phyloP scores from a whole-genome alignment of 2,113 vertebrate genomes.

The Phodopus roborovskii region DNA sequence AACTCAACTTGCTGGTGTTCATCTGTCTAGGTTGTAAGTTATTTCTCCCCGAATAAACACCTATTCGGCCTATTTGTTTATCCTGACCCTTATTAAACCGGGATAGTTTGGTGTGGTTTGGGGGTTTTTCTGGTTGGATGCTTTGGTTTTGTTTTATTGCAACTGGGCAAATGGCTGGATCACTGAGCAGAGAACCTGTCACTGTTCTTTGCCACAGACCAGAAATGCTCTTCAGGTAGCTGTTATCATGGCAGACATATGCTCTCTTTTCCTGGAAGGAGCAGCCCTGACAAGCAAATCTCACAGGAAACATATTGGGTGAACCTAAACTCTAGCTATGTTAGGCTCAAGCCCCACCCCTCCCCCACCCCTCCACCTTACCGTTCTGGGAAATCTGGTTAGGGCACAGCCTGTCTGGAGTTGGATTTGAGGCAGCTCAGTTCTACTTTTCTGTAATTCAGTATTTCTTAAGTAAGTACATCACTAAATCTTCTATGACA shows the following conservation, averaged over 20 bases:
- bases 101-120: no score
- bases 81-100: no score
- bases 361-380: neutral
- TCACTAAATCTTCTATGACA: neutral
- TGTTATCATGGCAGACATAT: neutral
- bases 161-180: neutral
- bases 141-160: neutral
- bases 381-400: neutral
- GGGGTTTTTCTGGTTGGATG: no score
- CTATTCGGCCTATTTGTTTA: no score
- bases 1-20: no score
- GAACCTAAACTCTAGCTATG: neutral
- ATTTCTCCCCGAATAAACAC: no score
- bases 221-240: neutral
- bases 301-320: neutral
- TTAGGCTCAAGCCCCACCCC: neutral
- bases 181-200: neutral
- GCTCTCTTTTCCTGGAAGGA: neutral
- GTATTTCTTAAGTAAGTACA: neutral
- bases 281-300: neutral
- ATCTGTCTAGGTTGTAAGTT: no score
- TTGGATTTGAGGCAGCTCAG: neutral
- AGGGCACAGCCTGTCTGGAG: neutral
- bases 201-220: neutral
- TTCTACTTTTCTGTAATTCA: neutral